Conservation (phyloP, 2,797 vertebrate genomes). For the Bradypodion pumilum region DNA sequence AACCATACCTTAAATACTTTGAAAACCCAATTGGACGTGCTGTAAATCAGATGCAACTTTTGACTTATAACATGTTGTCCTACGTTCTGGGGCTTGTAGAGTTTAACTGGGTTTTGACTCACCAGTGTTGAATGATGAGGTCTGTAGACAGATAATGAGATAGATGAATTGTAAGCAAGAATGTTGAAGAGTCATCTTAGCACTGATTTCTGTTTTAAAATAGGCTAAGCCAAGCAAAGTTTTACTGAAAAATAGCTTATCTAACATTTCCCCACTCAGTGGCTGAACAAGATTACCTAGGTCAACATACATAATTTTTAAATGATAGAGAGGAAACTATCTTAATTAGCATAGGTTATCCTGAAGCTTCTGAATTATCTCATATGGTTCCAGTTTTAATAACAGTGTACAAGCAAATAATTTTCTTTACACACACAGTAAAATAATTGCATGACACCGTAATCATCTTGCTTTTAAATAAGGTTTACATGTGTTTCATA, state of each 20-base stretch:
- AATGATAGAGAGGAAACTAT: too few relatives aligned
- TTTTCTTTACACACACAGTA: neutral
- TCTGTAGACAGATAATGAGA: neutral
- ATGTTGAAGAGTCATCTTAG: neutral
- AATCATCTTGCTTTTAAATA: neutral
- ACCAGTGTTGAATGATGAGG: neutral
- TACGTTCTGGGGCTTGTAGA: neutral
- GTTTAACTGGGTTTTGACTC: neutral
- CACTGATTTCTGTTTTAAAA: neutral
- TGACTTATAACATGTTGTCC: too few relatives aligned
- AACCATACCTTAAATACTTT: too few relatives aligned
- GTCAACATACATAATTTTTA: neutral
- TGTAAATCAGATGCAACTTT: too few relatives aligned
- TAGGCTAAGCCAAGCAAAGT: neutral
- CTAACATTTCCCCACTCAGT: neutral
- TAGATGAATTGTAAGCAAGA: neutral
- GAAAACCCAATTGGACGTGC: too few relatives aligned
- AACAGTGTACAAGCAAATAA: constrained; percentile 1
- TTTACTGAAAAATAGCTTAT: neutral
- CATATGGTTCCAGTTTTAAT: neutral
- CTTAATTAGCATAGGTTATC: neutral
- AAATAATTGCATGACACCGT: neutral
- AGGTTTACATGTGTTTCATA: neutral
- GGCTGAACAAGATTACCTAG: neutral
- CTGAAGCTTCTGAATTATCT: constrained; percentile 3